A percentile compares a stretch with the other conserved stretches of the same genome.
Evolutionary conservation across 2,888 invertebrate species (phyloP).

Genomic region (Lapara coniferarum): DNA sequence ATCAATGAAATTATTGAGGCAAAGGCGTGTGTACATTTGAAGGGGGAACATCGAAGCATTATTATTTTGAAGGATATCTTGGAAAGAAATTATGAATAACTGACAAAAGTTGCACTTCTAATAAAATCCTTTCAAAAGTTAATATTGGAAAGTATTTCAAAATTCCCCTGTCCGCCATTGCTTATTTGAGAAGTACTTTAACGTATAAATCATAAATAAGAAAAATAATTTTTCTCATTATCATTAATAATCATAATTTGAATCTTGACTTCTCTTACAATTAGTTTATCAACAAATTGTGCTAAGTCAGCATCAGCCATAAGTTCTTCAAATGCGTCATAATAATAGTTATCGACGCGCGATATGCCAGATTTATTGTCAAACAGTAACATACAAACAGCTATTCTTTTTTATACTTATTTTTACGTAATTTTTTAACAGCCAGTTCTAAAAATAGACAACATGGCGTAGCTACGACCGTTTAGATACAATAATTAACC

Average conservation of each 20-base stretch:
- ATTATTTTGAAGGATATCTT: background rate
- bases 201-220: background rate
- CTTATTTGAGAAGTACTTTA: background rate
- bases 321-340: background rate
- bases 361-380: background rate
- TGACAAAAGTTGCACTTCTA: too few relatives aligned
- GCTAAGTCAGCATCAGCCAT: background rate
- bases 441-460: background rate
- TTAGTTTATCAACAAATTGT: background rate
- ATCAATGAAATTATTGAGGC: background rate
- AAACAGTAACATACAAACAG: background rate
- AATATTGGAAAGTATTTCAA: too few relatives aligned
- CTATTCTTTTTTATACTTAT: background rate
- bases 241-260: background rate
- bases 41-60: background rate
- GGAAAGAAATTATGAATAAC: background rate
- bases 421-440: background rate
- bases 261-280: too few relatives aligned
- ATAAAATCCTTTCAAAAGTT: too few relatives aligned
- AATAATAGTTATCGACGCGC: background rate
- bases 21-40: background rate
- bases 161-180: background rate
- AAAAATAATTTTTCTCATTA: background rate
- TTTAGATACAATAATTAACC: conserved; percentile 6
- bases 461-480: background rate